These are phyloP conservation scores for Cynopterus brachyotis DNA, from an alignment of 2,113 vertebrate species.

Conservation along the genomic window DNA sequence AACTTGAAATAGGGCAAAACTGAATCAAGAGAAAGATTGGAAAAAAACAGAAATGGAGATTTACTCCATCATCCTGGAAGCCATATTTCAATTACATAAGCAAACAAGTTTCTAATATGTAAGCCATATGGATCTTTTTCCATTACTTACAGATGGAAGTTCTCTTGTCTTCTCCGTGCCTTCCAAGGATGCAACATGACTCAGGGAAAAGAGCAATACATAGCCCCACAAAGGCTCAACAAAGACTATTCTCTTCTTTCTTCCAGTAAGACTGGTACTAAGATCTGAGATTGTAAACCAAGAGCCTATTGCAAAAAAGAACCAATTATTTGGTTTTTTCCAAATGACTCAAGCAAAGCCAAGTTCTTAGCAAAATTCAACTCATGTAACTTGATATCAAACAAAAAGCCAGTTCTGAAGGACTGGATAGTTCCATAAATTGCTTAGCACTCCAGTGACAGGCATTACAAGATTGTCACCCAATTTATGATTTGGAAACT, in stretches of 20 bases:
- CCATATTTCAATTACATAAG: neutral
- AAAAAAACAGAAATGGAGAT: neutral
- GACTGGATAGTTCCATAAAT: conserved; percentile 38
- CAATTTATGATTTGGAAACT: conserved; percentile 58
- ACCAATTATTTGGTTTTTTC: neutral
- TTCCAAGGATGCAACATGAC: neutral
- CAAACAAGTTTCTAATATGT: neutral
- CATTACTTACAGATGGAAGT: neutral
- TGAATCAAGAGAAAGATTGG: neutral
- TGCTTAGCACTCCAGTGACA: neutral
- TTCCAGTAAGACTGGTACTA: neutral
- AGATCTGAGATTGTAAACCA: neutral
- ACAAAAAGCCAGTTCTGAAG: conserved; percentile 34
- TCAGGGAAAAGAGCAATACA: neutral
- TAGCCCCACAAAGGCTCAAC: neutral
- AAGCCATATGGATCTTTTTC: neutral
- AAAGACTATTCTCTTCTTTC: neutral
- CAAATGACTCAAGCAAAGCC: neutral
- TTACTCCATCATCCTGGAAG: neutral
- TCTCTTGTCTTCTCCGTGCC: neutral
- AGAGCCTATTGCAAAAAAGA: neutral
- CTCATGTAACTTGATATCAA: neutral
- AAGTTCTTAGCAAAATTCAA: conserved; percentile 45
- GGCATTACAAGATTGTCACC: conserved; percentile 26
- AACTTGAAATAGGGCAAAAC: neutral